These are phyloP conservation scores for Cepphus grylle DNA, from an alignment of 2,113 vertebrate species.

Conservation along the genomic window DNA sequence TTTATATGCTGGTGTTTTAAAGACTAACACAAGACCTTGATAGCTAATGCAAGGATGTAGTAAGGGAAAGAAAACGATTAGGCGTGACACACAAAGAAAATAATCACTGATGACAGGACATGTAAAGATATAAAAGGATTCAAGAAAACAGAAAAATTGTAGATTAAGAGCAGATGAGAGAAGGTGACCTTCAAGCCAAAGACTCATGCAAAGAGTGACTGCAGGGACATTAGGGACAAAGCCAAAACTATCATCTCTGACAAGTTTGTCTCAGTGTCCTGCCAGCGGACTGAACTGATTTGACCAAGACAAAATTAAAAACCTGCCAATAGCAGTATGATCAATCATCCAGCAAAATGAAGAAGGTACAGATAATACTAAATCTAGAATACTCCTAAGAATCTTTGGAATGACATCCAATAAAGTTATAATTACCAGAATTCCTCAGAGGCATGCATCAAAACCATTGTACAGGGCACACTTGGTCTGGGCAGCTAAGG, in stretches of 20 bases:
- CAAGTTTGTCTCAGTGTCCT: background rate
- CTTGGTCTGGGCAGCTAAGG: background rate
- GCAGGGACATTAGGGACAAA: background rate
- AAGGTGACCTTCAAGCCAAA: background rate
- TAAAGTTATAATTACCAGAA: background rate
- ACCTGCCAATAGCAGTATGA: background rate
- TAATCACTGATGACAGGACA: background rate
- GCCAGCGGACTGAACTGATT: background rate
- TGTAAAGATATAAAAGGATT: background rate
- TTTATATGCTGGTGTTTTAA: background rate
- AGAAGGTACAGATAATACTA: background rate
- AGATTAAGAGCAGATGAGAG: background rate
- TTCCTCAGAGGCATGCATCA: background rate
- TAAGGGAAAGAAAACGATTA: background rate
- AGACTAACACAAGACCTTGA: background rate
- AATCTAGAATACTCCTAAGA: background rate
- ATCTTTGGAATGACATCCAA: background rate
- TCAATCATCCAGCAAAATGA: background rate
- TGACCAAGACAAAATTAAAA: background rate
- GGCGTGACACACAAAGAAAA: background rate
- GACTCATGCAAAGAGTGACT: background rate
- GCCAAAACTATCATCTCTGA: background rate
- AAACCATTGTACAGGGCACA: background rate
- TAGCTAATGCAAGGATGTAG: background rate
- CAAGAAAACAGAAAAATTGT: background rate